These are phyloP conservation scores for Mythimna lalbum DNA, from an alignment of 2,888 invertebrate genomes.

Conservation along the genomic window DNA sequence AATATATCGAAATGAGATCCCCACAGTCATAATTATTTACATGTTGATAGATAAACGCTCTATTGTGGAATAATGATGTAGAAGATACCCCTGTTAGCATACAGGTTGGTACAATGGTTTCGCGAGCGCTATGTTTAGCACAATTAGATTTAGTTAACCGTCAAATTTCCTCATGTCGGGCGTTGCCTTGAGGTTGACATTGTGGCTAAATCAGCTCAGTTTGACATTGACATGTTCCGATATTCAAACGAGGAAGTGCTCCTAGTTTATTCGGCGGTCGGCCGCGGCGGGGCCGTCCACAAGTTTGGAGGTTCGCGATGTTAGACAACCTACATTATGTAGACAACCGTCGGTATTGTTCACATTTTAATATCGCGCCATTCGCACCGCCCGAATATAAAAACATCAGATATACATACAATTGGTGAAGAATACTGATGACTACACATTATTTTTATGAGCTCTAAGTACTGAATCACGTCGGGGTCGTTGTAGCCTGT, in stretches of 20 bases:
- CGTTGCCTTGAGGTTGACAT: conserved; percentile 85
- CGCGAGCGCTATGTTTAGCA: conserved; percentile 64
- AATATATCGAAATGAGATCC: background rate
- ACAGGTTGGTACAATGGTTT: conserved; percentile 47
- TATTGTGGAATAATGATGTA: conserved; percentile 21
- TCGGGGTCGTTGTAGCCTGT: conserved; percentile 74
- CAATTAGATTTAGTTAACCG: conserved; percentile 68
- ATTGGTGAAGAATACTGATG: conserved; percentile 56
- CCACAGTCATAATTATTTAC: background rate
- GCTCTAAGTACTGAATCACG: conserved; percentile 74
- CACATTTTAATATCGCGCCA: conserved; percentile 34
- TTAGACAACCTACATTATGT: conserved; percentile 31
- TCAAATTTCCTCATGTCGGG: conserved; percentile 76
- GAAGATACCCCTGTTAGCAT: background rate
- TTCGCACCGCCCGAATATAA: conserved; percentile 48
- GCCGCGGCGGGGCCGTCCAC: conserved; percentile 67
- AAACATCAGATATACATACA: conserved; percentile 41
- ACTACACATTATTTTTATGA: conserved; percentile 64
- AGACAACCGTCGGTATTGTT: conserved; percentile 45
- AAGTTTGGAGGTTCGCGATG: conserved; percentile 56
- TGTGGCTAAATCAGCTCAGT: conserved; percentile 85
- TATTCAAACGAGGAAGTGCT: conserved; percentile 86
- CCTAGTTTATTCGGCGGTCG: conserved; percentile 72
- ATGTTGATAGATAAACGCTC: background rate
- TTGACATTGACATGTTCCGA: conserved; percentile 87